Conservation (phyloP, 2,797 vertebrate species). For the Chrysocyon brachyurus region DNA sequence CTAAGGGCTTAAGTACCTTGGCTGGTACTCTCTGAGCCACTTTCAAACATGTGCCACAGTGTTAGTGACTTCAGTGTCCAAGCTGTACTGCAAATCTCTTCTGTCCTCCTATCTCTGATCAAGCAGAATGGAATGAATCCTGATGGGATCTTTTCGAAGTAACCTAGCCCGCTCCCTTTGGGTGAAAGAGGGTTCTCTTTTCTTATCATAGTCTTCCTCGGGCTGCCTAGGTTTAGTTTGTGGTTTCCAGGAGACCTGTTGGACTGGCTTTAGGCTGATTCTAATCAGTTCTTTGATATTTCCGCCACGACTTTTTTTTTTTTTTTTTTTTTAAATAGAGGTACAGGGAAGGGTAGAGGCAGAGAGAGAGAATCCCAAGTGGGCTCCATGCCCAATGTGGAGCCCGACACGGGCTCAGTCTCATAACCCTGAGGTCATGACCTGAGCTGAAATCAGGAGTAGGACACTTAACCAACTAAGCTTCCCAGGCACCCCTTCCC, state of each 20-base stretch:
- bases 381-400: too few species aligned
- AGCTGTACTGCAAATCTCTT: background rate
- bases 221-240: background rate
- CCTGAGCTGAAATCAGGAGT: background rate
- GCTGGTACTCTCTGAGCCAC: background rate
- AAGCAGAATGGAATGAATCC: background rate
- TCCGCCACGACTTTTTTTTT: background rate
- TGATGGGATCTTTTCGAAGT: background rate
- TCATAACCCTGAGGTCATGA: background rate
- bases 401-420: background rate
- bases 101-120: background rate
- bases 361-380: background rate
- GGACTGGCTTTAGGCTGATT: slow-evolving; percentile 57
- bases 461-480: background rate
- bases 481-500: background rate
- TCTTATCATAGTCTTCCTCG: slow-evolving; percentile 10
- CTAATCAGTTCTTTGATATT: slow-evolving; percentile 52
- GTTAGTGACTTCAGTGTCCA: background rate
- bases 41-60: background rate
- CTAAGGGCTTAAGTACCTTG: background rate
- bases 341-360: too few species aligned
- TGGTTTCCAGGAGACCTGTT: slow-evolving; percentile 44
- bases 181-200: slow-evolving; percentile 42
- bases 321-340: background rate
- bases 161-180: background rate